These are phyloP conservation scores for Chanos chanos DNA, from an alignment of 2,797 vertebrate species.

Conservation along the genomic window DNA sequence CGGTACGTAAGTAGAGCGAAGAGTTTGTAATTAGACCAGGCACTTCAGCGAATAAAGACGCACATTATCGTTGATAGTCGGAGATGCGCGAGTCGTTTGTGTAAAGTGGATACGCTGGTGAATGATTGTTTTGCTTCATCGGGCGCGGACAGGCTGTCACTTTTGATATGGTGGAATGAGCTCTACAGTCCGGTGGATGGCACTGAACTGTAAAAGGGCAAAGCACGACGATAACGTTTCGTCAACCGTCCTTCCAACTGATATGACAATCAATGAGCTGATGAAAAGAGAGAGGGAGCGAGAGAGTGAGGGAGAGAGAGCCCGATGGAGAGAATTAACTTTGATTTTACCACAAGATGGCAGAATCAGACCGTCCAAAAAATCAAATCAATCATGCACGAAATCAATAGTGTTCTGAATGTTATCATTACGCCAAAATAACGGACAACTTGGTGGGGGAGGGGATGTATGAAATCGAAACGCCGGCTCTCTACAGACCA, in stretches of 20 bases:
- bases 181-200: constrained; percentile 51
- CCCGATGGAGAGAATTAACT: background rate
- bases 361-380: constrained; percentile 45
- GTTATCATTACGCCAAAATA: no score
- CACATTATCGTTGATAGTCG: constrained; percentile 34
- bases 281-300: constrained; percentile 19
- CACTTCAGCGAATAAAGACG: constrained; percentile 43
- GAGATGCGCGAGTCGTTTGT: constrained; percentile 3
- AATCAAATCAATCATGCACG: background rate
- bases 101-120: constrained; percentile 21
- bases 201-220: no score
- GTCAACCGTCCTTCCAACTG: constrained; percentile 30
- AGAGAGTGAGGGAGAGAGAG: background rate
- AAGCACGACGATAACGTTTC: constrained; percentile 61
- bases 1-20: constrained; percentile 49
- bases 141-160: constrained; percentile 54
- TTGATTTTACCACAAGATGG: constrained; percentile 67
- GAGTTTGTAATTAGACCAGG: constrained; percentile 49
- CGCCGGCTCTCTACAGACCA: no score
- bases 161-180: constrained; percentile 56
- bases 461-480: no score
- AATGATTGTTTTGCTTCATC: no score
- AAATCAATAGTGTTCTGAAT: background rate
- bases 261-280: constrained; percentile 55
- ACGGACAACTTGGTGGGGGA: no score